Conservation (phyloP, 2,888 invertebrate genomes). For the Rhynchonema sp. region DNA sequence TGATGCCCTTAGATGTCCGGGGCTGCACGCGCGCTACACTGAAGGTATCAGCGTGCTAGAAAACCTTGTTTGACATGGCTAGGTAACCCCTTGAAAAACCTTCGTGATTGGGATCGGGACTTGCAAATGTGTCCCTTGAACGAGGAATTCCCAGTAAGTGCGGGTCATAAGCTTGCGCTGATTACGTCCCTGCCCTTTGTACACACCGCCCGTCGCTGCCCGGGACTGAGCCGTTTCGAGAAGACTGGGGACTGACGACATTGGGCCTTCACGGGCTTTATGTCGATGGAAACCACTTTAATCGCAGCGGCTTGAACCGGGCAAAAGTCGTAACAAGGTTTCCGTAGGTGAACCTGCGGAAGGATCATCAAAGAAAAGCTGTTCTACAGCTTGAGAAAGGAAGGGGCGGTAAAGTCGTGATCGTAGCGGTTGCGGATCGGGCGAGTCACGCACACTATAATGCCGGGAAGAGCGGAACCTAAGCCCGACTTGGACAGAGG, state of each 20-base stretch:
- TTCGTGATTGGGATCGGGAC: slow-evolving; percentile 43
- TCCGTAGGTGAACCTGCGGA: not conserved
- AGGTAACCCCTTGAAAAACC: slow-evolving; percentile 34
- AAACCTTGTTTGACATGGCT: slow-evolving; percentile 35
- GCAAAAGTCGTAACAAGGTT: not conserved
- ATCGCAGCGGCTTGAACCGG: not conserved
- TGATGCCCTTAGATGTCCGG: not conserved
- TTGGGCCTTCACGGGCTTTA: not conserved
- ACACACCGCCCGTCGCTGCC: not conserved
- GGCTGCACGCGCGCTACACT: not conserved
- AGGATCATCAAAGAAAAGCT: not conserved
- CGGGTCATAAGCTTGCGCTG: not conserved
- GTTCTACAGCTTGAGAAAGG: not conserved
- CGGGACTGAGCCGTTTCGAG: not conserved
- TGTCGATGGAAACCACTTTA: not conserved
- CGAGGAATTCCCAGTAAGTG: not conserved
- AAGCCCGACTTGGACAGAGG: not conserved
- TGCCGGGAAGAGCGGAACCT: not conserved
- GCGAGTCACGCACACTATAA: not conserved
- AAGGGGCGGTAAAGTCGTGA: not conserved
- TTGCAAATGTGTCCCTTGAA: not conserved
- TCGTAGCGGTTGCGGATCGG: not conserved
- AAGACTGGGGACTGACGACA: not conserved
- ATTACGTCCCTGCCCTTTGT: not conserved
- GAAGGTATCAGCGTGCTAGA: slow-evolving; percentile 32